Percentiles rank a stretch among this genome's conserved stretches.
phyloP scores from a whole-genome alignment of 2,113 vertebrate genomes.

The Orientallactaga bullata region DNA sequence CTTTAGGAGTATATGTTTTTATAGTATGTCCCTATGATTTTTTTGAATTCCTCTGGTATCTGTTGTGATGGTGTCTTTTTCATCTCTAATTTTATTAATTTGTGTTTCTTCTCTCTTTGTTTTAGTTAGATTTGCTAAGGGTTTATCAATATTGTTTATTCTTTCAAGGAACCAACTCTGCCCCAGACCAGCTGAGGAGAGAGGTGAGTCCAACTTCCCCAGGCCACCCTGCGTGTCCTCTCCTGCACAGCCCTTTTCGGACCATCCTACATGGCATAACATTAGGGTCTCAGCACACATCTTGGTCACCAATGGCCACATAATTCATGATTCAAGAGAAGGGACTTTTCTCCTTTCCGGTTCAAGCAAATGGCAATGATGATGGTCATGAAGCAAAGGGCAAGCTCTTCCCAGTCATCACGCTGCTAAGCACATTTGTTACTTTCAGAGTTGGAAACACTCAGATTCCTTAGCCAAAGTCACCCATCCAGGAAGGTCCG shows the following conservation, averaged over 20 bases:
- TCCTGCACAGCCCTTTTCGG: background rate
- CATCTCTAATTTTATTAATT: no score
- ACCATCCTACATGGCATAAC: accelerated
- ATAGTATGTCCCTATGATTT: no score
- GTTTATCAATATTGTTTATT: no score
- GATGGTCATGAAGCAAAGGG: background rate
- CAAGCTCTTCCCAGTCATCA: no score
- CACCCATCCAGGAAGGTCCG: background rate
- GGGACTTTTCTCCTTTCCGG: background rate
- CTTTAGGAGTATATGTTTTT: no score
- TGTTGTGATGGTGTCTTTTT: no score
- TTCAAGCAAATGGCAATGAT: accelerated
- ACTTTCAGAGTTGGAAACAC: no score
- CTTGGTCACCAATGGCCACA: background rate
- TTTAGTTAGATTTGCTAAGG: no score
- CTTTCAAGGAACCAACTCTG: no score
- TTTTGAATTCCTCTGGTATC: no score
- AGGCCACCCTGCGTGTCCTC: accelerated
- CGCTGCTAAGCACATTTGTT: no score
- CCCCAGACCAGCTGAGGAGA: background rate
- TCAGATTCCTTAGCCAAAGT: background rate
- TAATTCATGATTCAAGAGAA: accelerated
- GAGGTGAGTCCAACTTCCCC: accelerated
- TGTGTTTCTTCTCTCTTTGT: no score
- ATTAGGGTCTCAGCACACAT: accelerated